These are phyloP conservation scores for Propithecus deckenii DNA, from an alignment of 2,797 vertebrate species.

Conservation along the genomic window DNA sequence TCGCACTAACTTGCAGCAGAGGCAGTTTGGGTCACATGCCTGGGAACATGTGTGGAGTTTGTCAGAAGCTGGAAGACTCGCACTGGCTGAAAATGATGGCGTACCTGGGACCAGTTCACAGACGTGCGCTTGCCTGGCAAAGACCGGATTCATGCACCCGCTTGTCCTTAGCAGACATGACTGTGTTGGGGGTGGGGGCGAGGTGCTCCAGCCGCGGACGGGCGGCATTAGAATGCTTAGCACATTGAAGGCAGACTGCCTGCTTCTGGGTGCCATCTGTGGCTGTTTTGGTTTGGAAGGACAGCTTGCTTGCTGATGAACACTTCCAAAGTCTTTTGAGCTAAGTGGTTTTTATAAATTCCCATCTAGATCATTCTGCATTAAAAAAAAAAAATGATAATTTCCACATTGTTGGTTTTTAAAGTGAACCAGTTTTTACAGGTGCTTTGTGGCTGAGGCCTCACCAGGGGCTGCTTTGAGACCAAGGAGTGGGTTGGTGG, in stretches of 20 bases:
- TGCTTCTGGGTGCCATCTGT: conserved; percentile 41
- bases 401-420: background rate
- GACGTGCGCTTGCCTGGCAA: background rate
- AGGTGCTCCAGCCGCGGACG: background rate
- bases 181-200: background rate
- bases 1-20: background rate
- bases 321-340: conserved; percentile 27
- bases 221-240: background rate
- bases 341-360: conserved; percentile 39
- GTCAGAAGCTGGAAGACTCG: background rate
- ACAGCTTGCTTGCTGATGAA: conserved; percentile 48
- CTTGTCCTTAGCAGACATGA: background rate
- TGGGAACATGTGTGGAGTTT: background rate
- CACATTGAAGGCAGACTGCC: background rate
- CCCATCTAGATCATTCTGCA: conserved; percentile 30
- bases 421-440: background rate
- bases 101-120: background rate
- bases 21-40: background rate
- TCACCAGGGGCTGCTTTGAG: background rate
- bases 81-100: background rate
- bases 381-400: background rate
- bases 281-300: conserved; percentile 32
- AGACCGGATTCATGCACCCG: background rate
- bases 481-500: background rate
- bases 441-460: background rate